phyloP scores from a whole-genome alignment of 1,140 invertebrate genomes.

The Drosophila sp. region DNA sequence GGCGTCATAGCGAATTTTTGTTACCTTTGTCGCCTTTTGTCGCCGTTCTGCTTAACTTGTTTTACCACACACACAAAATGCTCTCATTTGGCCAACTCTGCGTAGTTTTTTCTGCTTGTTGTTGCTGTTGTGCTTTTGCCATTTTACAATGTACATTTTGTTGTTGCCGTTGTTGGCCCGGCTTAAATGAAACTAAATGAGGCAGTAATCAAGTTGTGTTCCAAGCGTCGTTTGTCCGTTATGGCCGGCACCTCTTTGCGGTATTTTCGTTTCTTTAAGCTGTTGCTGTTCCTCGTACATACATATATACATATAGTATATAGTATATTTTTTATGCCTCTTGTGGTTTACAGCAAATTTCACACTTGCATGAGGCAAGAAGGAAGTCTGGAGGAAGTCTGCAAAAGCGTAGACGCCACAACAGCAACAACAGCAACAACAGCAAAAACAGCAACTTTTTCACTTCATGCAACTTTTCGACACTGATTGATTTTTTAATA shows the following conservation, averaged over 20 bases:
- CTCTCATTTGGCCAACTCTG: conserved; percentile 70
- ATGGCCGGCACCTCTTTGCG: conserved; percentile 66
- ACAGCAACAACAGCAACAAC: conserved; percentile 17
- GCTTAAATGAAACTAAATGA: conserved; percentile 83
- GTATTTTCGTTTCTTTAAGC: conserved; percentile 72
- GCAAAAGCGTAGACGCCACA: conserved; percentile 63
- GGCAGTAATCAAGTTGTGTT: conserved; percentile 82
- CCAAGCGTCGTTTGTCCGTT: conserved; percentile 64
- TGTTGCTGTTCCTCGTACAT: conserved; percentile 13
- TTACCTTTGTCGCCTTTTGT: conserved; percentile 69
- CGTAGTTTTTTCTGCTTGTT: conserved; percentile 15
- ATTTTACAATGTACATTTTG: conserved; percentile 68
- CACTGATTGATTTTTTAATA: conserved; percentile 55
- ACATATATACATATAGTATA: conserved; percentile 13
- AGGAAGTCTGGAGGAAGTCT: conserved; percentile 38
- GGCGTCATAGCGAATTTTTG: conserved; percentile 69
- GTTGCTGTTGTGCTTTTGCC: conserved; percentile 49
- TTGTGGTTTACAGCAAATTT: conserved; percentile 82
- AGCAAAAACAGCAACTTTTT: conserved; percentile 8
- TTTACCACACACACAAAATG: conserved; percentile 71
- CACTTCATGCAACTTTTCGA: conserved; percentile 34
- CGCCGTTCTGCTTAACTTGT: conserved; percentile 79
- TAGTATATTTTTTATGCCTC: conserved; percentile 67
- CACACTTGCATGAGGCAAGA: conserved; percentile 62
- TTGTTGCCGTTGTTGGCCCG: conserved; percentile 53